A percentile compares a stretch with the other conserved stretches of the same genome.
These are phyloP conservation scores for Belgica antarctica DNA, from an alignment of 2,888 invertebrate species.

Conservation along the genomic window DNA sequence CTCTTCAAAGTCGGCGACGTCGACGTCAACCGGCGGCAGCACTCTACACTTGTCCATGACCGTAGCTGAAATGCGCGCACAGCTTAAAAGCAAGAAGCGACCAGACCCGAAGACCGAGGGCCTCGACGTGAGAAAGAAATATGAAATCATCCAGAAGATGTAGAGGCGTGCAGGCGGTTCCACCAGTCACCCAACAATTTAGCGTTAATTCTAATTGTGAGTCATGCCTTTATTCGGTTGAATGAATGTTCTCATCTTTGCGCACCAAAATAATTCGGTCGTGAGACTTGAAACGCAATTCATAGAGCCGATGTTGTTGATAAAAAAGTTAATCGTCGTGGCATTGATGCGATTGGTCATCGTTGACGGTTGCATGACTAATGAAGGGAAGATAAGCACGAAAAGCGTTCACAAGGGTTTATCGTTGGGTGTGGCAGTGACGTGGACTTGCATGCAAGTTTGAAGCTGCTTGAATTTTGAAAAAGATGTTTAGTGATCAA, in stretches of 20 bases:
- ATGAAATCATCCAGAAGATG: constrained; percentile 90
- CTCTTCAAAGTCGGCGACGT: constrained; percentile 2
- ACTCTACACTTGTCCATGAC: constrained; percentile 82
- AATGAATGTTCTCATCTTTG: background rate
- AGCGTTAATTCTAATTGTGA: constrained; percentile 13
- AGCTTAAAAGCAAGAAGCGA: constrained; percentile 80
- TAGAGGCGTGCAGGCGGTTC: constrained; percentile 56
- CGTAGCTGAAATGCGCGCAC: constrained; percentile 86
- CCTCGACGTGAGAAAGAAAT: constrained; percentile 88
- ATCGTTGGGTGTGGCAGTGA: no score
- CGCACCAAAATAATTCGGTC: no score
- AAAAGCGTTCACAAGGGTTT: no score
- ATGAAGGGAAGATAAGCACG: no score
- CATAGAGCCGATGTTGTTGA: no score
- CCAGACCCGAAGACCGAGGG: constrained; percentile 86
- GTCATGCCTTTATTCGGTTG: background rate
- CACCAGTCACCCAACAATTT: constrained; percentile 1
- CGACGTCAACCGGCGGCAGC: constrained; percentile 24
- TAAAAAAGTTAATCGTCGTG: no score
- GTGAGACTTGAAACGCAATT: background rate
- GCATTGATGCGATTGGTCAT: no score
- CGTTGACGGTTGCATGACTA: no score
- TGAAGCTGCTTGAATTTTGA: no score
- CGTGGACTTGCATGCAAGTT: no score
- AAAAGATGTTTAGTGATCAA: no score